A percentile compares a stretch with the other conserved stretches of the same genome.
These are phyloP conservation scores for Lasioglossum pauxillum DNA, from an alignment of 2,888 invertebrate genomes.

Conservation along the genomic window DNA sequence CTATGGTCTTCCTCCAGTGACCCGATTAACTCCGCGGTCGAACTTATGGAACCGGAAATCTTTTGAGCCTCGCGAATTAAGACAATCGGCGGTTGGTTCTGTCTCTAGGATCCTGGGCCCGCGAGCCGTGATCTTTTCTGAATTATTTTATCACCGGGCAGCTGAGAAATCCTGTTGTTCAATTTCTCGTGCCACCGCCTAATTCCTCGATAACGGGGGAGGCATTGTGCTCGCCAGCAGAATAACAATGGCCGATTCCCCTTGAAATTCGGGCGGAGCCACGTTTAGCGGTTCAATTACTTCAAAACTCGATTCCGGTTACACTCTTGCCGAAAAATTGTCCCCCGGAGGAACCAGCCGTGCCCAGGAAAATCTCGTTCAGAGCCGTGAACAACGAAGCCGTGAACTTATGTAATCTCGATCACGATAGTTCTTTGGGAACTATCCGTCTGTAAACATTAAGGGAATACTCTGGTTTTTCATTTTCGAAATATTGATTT, in stretches of 20 bases:
- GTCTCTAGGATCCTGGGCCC: neutral
- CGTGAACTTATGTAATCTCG: slow-evolving; percentile 6
- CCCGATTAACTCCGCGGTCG: slow-evolving; percentile 13
- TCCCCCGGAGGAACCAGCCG: slow-evolving; percentile 43
- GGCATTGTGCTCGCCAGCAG: slow-evolving; percentile 56
- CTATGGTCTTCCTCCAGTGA: neutral
- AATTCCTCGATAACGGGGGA: slow-evolving; percentile 71
- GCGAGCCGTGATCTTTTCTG: slow-evolving; percentile 35
- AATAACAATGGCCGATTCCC: slow-evolving; percentile 65
- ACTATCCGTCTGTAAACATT: neutral
- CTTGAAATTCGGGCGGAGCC: slow-evolving; percentile 44
- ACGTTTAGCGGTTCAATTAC: slow-evolving; percentile 69
- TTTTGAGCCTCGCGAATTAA: slow-evolving; percentile 30
- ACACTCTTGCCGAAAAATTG: slow-evolving; percentile 57
- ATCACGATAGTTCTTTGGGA: neutral
- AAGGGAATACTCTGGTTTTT: no score
- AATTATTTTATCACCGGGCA: slow-evolving; percentile 63
- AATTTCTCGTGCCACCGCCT: slow-evolving; percentile 66
- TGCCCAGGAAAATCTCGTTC: slow-evolving; percentile 33
- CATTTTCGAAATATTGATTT: neutral
- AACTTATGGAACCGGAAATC: slow-evolving; percentile 39
- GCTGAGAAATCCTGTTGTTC: slow-evolving; percentile 56
- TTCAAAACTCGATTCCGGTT: slow-evolving; percentile 42
- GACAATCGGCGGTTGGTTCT: slow-evolving; percentile 45
- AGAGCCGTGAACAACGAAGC: slow-evolving; percentile 23